Conservation (phyloP, 2,113 vertebrate genomes). For the Strigops habroptila region DNA sequence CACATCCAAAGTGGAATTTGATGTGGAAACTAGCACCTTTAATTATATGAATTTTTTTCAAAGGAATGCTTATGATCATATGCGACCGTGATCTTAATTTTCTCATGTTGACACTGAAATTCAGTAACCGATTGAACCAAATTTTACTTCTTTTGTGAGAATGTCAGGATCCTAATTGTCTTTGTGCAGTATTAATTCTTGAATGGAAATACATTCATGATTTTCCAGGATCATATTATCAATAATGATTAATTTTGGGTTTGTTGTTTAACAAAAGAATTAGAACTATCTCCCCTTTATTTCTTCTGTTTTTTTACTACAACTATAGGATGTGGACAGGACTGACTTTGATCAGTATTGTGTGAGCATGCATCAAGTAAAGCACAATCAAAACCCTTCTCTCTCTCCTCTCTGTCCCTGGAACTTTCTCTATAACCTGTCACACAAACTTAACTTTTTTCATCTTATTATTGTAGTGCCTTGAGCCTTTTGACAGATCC, state of each 20-base stretch:
- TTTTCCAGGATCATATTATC: neutral
- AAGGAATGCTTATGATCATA: neutral
- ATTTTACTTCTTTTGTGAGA: neutral
- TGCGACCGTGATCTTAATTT: neutral
- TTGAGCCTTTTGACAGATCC: neutral
- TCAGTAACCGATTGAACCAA: neutral
- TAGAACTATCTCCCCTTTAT: neutral
- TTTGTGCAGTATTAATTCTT: neutral
- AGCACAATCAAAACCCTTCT: neutral
- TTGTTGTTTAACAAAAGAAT: neutral
- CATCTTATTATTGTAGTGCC: neutral
- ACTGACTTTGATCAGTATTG: neutral
- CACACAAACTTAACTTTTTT: neutral
- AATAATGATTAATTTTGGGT: neutral
- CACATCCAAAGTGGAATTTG: constrained; percentile 59
- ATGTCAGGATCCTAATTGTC: neutral
- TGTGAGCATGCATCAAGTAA: neutral
- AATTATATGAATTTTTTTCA: neutral
- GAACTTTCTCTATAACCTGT: neutral
- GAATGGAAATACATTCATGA: neutral
- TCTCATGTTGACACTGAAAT: neutral
- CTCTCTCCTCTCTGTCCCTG: neutral
- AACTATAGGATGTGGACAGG: neutral
- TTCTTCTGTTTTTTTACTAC: neutral
- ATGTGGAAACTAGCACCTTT: constrained; percentile 50